Evolutionary conservation across 2,113 vertebrate genomes (phyloP), one percentile per base, ranked within the genome.

Genomic region (Sinocyclocheilus maitianheensis): DNA sequence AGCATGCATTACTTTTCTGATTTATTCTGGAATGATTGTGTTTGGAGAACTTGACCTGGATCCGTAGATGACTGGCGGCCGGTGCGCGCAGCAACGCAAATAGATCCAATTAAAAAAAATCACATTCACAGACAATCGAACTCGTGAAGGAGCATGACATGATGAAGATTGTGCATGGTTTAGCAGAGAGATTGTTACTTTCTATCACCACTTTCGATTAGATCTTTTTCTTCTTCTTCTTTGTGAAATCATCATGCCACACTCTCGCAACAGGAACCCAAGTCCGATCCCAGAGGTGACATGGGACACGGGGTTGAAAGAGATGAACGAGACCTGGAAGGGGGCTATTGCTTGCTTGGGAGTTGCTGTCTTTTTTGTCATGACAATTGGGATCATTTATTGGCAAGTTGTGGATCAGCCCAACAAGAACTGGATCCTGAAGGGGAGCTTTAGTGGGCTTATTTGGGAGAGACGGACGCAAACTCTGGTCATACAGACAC

Each of bases 271-370:
- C 88, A 95, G 94, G 93, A 96, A 95, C 93, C 93, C 94, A 3
- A 96, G 94, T 88, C 93, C 93, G 84, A 94, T 95, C 89, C 95
- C 95, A 74, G 95, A 96, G 90, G 95, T 94, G 89, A 94, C 94
- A 88, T 96, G 95, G 96, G 96, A 96, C 89, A 87, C 94, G 74
- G 92, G 95, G 58, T 83, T 96, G 86, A 96, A 96, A 90, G 97
- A 98, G 94, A 97, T 97, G 96, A 96, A 96, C 85, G 97, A 97
- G 88, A 97, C 97, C n/a, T 97, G 96, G 97, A 97, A 97, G 89
- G 97, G 97, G 3, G 96, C 96, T 1, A 87, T 97, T 4, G 97
- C 96, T 81, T 97, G 97, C 88, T 93, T 98, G 60, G 97, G 97
- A 4, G 97, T 98, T 24, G 95, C 96, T 14, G 85, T 97, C 72